A percentile compares a stretch with the other conserved stretches of the same genome.
These are phyloP conservation scores for Lacerta bilineata DNA, from an alignment of 2,797 vertebrate genomes.

Conservation along the genomic window DNA sequence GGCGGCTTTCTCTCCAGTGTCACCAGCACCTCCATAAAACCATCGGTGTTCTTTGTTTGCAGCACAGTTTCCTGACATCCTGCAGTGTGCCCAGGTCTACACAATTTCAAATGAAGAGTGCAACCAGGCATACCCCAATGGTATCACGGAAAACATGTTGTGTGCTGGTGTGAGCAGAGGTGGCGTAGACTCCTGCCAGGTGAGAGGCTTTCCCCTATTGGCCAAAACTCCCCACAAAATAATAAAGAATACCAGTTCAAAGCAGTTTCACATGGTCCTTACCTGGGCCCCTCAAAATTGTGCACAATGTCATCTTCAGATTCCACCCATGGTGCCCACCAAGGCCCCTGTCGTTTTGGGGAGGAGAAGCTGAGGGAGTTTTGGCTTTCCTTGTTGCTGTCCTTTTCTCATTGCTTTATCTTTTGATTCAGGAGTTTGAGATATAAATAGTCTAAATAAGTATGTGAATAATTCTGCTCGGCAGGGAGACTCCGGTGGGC, in stretches of 20 bases:
- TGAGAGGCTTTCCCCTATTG: neutral
- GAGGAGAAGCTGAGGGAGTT: no score
- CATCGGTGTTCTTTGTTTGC: neutral
- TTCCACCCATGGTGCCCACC: no score
- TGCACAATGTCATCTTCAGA: no score
- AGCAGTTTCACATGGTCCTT: neutral
- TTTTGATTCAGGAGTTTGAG: neutral
- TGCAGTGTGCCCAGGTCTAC: slow-evolving; percentile 33
- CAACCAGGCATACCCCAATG: neutral
- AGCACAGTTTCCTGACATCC: slow-evolving; percentile 34
- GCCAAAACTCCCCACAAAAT: neutral
- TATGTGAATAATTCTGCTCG: neutral
- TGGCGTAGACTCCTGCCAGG: slow-evolving; percentile 25
- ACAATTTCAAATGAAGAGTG: slow-evolving; percentile 7
- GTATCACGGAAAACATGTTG: slow-evolving; percentile 30
- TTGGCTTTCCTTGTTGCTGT: no score
- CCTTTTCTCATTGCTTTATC: neutral
- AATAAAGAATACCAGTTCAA: neutral
- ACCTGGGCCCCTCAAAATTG: neutral
- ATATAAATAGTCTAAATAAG: neutral
- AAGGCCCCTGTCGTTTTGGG: no score
- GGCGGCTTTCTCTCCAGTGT: no score
- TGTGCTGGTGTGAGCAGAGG: slow-evolving; percentile 6
- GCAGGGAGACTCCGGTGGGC: slow-evolving; percentile 74
- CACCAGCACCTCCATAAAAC: neutral